A percentile compares a stretch with the other conserved stretches of the same genome.
phyloP scores from a whole-genome alignment of 2,113 vertebrate species.

The Epinephelus lanceolatus region DNA sequence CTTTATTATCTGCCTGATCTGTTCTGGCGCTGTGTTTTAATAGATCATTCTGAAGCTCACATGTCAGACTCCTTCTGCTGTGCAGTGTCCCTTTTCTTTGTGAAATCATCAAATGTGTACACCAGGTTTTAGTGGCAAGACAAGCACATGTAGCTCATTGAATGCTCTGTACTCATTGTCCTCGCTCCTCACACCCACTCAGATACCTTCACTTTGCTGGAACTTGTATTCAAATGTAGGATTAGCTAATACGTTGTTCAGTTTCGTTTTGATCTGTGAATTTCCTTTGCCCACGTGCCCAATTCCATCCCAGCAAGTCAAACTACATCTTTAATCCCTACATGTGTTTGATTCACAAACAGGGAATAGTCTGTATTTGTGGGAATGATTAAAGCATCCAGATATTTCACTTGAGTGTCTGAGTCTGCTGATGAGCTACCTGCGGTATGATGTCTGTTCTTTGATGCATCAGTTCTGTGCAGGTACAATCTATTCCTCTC shows the following conservation, averaged over 20 bases:
- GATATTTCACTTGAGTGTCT: not conserved
- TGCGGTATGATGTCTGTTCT: slow-evolving; percentile 11
- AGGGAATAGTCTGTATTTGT: not conserved
- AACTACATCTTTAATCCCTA: not conserved
- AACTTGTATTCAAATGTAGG: not conserved
- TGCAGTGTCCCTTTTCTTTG: not conserved
- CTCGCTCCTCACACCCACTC: not conserved
- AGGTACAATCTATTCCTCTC: slow-evolving; percentile 18
- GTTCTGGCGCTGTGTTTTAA: not conserved
- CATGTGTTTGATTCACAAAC: slow-evolving; percentile 10
- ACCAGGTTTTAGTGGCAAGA: not conserved
- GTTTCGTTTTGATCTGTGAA: not conserved
- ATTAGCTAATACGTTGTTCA: not conserved
- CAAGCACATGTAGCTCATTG: not conserved
- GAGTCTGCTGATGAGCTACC: not conserved
- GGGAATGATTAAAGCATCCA: slow-evolving; percentile 10
- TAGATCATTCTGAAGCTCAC: not conserved
- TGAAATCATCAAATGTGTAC: not conserved
- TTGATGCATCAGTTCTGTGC: slow-evolving; percentile 14
- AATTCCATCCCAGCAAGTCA: not conserved
- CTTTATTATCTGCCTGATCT: not conserved
- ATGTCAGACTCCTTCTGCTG: not conserved
- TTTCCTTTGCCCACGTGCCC: not conserved
- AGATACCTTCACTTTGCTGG: not conserved
- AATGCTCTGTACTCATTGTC: not conserved